Conservation (phyloP, 2,113 vertebrate genomes). For the Anhinga anhinga region DNA sequence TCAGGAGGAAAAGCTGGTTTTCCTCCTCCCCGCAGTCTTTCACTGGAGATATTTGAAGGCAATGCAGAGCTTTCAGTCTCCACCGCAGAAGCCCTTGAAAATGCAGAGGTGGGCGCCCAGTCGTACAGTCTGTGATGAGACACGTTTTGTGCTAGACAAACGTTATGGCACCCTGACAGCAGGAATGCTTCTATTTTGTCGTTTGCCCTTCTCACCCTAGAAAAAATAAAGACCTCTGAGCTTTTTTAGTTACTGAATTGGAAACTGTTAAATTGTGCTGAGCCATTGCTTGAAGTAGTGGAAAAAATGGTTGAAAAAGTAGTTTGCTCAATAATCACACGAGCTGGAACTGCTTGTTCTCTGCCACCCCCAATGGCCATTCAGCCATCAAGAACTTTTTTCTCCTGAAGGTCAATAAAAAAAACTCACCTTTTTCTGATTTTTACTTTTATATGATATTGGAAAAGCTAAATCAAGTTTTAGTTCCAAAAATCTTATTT, state of each 20-base stretch:
- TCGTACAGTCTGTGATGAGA: rapidly evolving
- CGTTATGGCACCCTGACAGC: rapidly evolving
- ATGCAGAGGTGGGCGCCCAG: not conserved
- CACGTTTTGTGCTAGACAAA: not conserved
- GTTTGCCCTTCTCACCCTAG: not conserved
- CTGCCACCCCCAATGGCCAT: not conserved
- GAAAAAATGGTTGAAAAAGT: not conserved
- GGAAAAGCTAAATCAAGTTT: not conserved
- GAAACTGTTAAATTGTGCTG: not conserved
- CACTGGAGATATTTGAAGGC: not conserved
- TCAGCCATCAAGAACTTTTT: not conserved
- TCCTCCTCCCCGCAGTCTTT: not conserved
- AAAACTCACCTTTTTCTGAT: not conserved
- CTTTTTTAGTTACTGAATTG: not conserved
- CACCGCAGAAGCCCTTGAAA: not conserved
- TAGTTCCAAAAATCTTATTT: not conserved
- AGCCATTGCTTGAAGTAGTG: not conserved
- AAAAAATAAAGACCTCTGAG: not conserved
- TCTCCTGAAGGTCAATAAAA: not conserved
- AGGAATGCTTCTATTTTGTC: not conserved
- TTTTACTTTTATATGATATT: not conserved
- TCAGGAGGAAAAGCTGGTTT: not conserved
- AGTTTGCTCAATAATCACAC: not conserved
- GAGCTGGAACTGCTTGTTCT: not conserved
- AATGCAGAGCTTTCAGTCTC: not conserved